These are phyloP conservation scores for Papilio glaucus DNA, from an alignment of 1,140 invertebrate genomes.

Conservation along the genomic window DNA sequence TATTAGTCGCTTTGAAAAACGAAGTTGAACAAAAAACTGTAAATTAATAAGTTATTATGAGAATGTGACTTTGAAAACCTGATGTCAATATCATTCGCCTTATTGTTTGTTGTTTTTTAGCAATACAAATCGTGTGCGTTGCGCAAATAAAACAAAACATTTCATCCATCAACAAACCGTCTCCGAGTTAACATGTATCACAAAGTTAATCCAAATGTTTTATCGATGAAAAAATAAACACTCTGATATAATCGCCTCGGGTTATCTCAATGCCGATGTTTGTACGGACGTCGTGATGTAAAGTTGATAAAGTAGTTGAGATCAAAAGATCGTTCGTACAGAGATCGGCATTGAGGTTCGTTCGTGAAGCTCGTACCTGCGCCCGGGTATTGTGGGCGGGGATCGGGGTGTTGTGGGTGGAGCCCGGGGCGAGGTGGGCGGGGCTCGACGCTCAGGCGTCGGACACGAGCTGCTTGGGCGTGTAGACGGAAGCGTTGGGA, in stretches of 20 bases:
- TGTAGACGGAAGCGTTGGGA: conserved; percentile 96
- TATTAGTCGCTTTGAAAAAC: background rate
- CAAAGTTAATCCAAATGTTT: conserved; percentile 54
- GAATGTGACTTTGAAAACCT: too few relatives aligned
- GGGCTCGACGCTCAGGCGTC: conserved; percentile 56
- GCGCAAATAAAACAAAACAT: conserved; percentile 25
- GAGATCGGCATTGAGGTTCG: conserved; percentile 52
- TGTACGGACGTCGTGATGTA: conserved; percentile 61
- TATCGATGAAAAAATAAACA: conserved; percentile 74
- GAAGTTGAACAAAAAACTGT: background rate
- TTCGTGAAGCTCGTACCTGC: background rate
- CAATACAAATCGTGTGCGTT: conserved; percentile 15
- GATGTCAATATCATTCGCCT: too few relatives aligned
- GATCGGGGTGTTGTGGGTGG: background rate
- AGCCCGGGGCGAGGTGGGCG: conserved; percentile 16
- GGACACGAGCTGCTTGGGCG: conserved; percentile 87
- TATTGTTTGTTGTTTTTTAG: background rate
- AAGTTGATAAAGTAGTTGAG: conserved; percentile 63
- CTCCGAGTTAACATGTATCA: conserved; percentile 40
- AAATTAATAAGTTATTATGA: too few relatives aligned
- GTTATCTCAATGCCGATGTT: conserved; percentile 49
- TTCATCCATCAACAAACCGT: conserved; percentile 40
- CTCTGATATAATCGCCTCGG: conserved; percentile 52
- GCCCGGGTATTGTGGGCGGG: conserved; percentile 6
- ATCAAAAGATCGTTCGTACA: conserved; percentile 67